Evolutionary conservation across 2,113 vertebrate genomes (phyloP).

Genomic region (Siniperca chuatsi): DNA sequence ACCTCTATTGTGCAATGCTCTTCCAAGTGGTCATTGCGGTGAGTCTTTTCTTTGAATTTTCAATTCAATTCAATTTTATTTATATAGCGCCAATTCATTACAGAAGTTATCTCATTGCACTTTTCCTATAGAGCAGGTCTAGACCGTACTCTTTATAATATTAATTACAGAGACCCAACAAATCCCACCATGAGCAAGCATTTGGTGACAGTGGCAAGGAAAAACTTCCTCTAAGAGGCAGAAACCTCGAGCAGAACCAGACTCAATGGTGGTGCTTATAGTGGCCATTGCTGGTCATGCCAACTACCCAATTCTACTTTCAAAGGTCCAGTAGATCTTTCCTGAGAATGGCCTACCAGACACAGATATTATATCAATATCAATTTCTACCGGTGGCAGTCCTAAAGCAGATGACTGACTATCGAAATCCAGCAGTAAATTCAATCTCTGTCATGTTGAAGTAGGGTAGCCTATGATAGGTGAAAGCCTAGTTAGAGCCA

Average conservation of each 20-base stretch:
- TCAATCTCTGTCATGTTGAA: conserved; percentile 9
- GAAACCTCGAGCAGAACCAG: too few relatives aligned
- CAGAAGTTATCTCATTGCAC: too few relatives aligned
- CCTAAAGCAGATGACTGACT: background rate
- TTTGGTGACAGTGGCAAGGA: too few relatives aligned
- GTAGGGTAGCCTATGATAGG: conserved; percentile 24
- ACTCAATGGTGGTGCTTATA: too few relatives aligned
- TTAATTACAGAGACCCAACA: too few relatives aligned
- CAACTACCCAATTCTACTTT: background rate
- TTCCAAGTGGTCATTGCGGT: background rate
- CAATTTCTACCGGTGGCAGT: background rate
- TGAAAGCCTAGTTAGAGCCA: conserved; percentile 52
- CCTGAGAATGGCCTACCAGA: background rate
- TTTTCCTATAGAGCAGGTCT: too few relatives aligned
- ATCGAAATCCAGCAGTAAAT: conserved; percentile 15
- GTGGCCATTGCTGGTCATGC: background rate
- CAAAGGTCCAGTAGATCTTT: background rate
- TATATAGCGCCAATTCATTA: too few relatives aligned
- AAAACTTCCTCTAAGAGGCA: too few relatives aligned
- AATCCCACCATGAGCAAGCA: too few relatives aligned
- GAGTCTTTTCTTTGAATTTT: background rate
- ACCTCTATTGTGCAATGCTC: background rate
- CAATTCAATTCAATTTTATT: too few relatives aligned
- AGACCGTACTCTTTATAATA: too few relatives aligned
- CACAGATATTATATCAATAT: conserved; percentile 1